Conservation (phyloP, 2,888 invertebrate species). For the Crossocerus cetratus region DNA sequence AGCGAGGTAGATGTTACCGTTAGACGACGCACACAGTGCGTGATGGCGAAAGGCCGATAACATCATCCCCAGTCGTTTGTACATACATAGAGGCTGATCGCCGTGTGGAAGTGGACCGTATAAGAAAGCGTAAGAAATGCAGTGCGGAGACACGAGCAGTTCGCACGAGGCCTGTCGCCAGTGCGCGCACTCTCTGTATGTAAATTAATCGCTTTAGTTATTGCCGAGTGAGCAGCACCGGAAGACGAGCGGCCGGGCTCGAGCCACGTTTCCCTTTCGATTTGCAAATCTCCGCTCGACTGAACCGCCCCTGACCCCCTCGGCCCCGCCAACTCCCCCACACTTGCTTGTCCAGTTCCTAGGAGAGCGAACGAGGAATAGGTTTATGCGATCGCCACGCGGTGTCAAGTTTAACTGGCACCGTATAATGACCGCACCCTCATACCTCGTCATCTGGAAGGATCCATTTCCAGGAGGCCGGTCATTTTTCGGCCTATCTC, state of each 20-base stretch:
- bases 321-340: no score
- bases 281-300: neutral
- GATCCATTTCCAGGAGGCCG: neutral
- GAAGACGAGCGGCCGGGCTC: neutral
- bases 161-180: neutral
- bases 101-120: neutral
- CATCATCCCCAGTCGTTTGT: slow-evolving; percentile 7
- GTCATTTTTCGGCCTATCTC: neutral
- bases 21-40: slow-evolving; percentile 15
- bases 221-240: neutral
- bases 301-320: neutral
- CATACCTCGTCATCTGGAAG: neutral
- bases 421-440: no score
- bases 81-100: slow-evolving; percentile 11
- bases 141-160: slow-evolving; percentile 4
- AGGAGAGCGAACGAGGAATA: no score
- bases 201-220: slow-evolving; percentile 16
- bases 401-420: no score
- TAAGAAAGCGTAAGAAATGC: neutral
- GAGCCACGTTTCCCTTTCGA: slow-evolving; percentile 4
- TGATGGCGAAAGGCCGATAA: slow-evolving; percentile 23
- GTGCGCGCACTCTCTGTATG: slow-evolving; percentile 7
- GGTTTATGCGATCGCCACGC: no score
- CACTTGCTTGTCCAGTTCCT: no score
- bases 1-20: slow-evolving; percentile 19